Conservation (phyloP, 1,140 invertebrate genomes). For the Stenopsyche tienmushanensis region DNA sequence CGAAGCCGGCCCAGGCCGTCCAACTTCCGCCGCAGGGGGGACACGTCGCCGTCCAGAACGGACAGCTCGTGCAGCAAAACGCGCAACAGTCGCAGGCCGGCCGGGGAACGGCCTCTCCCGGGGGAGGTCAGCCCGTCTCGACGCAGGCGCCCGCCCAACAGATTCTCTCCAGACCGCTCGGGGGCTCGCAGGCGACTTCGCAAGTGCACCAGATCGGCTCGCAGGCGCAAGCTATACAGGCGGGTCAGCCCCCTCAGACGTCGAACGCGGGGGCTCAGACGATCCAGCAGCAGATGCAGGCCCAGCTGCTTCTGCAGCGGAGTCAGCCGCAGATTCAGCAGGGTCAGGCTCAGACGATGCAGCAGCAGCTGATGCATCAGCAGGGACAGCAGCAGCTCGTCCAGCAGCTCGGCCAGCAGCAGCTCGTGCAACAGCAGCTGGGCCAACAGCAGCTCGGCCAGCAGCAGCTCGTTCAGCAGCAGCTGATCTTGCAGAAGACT, state of each 20-base stretch:
- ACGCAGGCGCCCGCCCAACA: neutral
- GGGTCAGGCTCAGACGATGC: conserved; percentile 48
- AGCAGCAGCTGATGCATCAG: conserved; percentile 42
- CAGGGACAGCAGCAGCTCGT: conserved; percentile 52
- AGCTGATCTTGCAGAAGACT: conserved; percentile 8
- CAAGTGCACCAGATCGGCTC: too few species aligned
- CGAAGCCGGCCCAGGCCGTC: too few species aligned
- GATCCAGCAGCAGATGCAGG: conserved; percentile 52
- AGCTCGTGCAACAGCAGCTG: conserved; percentile 28
- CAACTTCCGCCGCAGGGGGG: too few species aligned
- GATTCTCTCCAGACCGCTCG: neutral
- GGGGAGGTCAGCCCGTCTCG: too few species aligned
- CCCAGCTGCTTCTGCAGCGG: conserved; percentile 51
- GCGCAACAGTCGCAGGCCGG: neutral
- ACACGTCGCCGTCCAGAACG: too few species aligned
- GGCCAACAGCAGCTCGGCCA: neutral
- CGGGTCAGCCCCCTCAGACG: too few species aligned
- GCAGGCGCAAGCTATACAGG: too few species aligned
- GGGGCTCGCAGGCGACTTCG: too few species aligned
- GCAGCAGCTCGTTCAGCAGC: neutral
- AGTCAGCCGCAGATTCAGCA: conserved; percentile 50
- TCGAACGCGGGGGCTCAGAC: too few species aligned
- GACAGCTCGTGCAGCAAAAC: too few species aligned
- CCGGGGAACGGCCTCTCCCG: neutral
- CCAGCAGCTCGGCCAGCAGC: conserved; percentile 52